Conservation (phyloP, 2,797 vertebrate genomes). For the Tauraco hartlaubi region DNA sequence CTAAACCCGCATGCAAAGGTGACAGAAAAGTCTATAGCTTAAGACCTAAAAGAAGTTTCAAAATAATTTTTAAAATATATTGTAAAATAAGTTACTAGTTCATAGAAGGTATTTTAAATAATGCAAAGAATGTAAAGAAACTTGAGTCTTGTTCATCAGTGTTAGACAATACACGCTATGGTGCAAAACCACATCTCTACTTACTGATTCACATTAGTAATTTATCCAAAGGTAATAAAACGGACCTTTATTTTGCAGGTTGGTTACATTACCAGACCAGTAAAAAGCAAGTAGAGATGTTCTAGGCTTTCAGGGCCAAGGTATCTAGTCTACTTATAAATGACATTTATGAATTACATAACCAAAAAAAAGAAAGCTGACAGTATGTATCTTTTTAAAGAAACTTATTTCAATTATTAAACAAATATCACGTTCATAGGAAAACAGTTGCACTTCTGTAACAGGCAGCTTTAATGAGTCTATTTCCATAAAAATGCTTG, state of each 20-base stretch:
- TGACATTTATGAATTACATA: neutral
- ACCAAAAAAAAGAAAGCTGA: neutral
- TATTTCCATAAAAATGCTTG: constrained; percentile 52
- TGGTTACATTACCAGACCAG: neutral
- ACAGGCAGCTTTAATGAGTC: constrained; percentile 16
- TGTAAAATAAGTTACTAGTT: neutral
- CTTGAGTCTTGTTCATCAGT: neutral
- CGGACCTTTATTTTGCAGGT: neutral
- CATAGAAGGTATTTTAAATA: neutral
- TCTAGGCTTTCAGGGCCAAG: neutral
- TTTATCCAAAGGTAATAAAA: neutral
- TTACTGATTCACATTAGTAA: neutral
- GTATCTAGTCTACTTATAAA: neutral
- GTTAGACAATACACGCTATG: neutral
- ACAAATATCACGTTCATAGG: neutral
- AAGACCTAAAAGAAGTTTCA: neutral
- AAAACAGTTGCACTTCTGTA: neutral
- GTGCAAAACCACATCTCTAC: neutral
- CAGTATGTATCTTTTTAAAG: neutral
- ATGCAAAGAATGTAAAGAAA: neutral
- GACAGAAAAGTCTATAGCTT: neutral
- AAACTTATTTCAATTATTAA: neutral
- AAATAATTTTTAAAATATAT: neutral
- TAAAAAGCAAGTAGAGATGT: neutral
- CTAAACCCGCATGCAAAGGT: neutral